Percentiles rank a stretch among this genome's conserved stretches.
These are phyloP conservation scores for Megaleporinus macrocephalus DNA, from an alignment of 2,113 vertebrate genomes.

Conservation along the genomic window DNA sequence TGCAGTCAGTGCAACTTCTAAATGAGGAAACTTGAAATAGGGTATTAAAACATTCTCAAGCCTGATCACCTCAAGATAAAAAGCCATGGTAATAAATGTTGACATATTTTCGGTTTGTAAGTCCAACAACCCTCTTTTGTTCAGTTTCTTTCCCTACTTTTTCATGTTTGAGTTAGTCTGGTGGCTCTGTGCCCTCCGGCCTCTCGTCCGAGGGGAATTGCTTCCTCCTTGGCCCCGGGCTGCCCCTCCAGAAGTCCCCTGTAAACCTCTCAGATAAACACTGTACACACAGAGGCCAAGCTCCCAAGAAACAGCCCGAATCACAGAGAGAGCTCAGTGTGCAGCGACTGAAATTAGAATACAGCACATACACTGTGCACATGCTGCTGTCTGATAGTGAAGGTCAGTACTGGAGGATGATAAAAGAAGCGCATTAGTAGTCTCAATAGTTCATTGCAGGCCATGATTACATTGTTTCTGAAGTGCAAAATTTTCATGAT, in stretches of 20 bases:
- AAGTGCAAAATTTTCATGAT: conserved; percentile 1
- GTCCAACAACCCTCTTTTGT: background rate
- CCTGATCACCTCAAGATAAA: background rate
- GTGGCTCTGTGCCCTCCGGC: conserved; percentile 48
- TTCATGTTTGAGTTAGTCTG: conserved; percentile 28
- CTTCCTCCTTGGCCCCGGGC: conserved; percentile 68
- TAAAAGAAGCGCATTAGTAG: background rate
- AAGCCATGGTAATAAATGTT: background rate
- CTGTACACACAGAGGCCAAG: conserved; percentile 61
- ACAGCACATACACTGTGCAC: background rate
- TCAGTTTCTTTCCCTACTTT: conserved; percentile 14
- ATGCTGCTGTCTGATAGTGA: background rate
- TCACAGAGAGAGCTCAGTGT: conserved; percentile 8
- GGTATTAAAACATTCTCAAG: background rate
- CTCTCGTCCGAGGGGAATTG: conserved; percentile 59
- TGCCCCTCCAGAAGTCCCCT: conserved; percentile 72
- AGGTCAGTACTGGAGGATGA: background rate
- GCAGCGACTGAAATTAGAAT: background rate
- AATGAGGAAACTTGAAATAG: too few relatives aligned
- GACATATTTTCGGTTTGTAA: background rate
- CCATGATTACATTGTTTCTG: conserved; percentile 10
- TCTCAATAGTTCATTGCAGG: background rate
- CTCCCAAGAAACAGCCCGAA: conserved; percentile 64
- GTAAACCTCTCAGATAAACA: conserved; percentile 71
- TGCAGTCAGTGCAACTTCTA: too few relatives aligned